Percentiles rank a stretch among this genome's conserved stretches.
phyloP scores from a whole-genome alignment of 2,888 invertebrate genomes.

The Aspidiotus destructor region DNA sequence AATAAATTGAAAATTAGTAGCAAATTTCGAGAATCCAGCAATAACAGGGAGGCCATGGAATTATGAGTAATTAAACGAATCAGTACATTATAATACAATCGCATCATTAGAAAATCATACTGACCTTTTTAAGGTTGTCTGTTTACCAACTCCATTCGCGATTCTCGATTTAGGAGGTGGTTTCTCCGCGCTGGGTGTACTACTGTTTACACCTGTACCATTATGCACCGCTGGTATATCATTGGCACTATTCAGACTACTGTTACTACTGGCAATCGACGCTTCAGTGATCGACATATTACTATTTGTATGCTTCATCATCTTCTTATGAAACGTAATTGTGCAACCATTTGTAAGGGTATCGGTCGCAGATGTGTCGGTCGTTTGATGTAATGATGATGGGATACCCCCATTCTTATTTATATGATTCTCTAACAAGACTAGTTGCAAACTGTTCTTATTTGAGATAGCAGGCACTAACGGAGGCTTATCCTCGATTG shows the following conservation, averaged over 20 bases:
- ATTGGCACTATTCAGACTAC: conserved; percentile 22
- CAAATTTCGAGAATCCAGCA: no score
- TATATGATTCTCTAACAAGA: conserved; percentile 15
- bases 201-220: neutral
- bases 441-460: conserved; percentile 26
- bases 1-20: no score
- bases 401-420: conserved; percentile 19
- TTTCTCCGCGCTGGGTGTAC: conserved; percentile 18
- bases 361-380: no score
- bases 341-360: conserved; percentile 16
- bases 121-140: conserved; percentile 26
- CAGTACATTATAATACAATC: neutral
- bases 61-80: neutral
- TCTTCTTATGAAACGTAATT: conserved; percentile 18
- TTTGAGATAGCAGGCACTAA: conserved; percentile 44
- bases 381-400: neutral
- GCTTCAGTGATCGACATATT: conserved; percentile 12
- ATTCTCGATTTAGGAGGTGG: conserved; percentile 9
- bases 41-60: no score
- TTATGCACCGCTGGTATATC: conserved; percentile 25
- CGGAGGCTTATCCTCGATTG: conserved; percentile 56
- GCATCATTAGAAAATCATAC: neutral
- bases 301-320: conserved; percentile 7
- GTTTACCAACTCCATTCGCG: conserved; percentile 16
- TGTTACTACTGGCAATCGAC: conserved; percentile 22